These are phyloP conservation scores for Anticlea derivata DNA, from an alignment of 2,888 invertebrate genomes.

Conservation along the genomic window DNA sequence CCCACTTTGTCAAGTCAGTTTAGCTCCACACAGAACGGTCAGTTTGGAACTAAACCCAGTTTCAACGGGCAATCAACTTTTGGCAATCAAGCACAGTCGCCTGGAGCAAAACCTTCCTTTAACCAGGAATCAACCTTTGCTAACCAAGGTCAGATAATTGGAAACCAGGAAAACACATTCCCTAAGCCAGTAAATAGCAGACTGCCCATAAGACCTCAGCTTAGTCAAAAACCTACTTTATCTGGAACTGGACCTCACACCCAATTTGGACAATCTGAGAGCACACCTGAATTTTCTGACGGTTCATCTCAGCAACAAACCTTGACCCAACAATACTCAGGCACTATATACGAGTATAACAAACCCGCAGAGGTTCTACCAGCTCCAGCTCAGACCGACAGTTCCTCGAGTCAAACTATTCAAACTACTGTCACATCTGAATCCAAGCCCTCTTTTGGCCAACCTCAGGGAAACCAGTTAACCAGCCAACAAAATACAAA, in stretches of 20 bases:
- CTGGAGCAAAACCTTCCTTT: constrained; percentile 28
- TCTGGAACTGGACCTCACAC: constrained; percentile 25
- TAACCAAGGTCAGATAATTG: constrained; percentile 13
- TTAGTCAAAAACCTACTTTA: constrained; percentile 23
- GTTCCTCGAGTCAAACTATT: constrained; percentile 29
- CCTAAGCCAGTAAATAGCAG: too few species aligned
- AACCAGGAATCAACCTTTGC: constrained; percentile 23
- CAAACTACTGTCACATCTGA: constrained; percentile 14
- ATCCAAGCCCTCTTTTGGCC: constrained; percentile 10
- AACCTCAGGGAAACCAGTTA: constrained; percentile 9
- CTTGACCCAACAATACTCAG: constrained; percentile 39
- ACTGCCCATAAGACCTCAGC: constrained; percentile 7
- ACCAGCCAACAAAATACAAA: constrained; percentile 6
- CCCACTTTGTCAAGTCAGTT: constrained; percentile 40
- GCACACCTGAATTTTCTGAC: constrained; percentile 4
- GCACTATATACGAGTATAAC: constrained; percentile 62
- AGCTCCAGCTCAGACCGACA: constrained; percentile 34
- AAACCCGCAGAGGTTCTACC: constrained; percentile 56
- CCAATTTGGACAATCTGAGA: constrained; percentile 18
- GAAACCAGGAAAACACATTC: too few species aligned
- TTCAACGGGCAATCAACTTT: constrained; percentile 21
- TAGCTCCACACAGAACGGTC: constrained; percentile 26
- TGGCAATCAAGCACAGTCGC: constrained; percentile 18
- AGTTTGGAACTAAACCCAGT: constrained; percentile 34
- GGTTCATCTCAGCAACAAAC: constrained; percentile 16